phyloP scores from a whole-genome alignment of 1,140 invertebrate species.

The Caerostris extrusa region DNA sequence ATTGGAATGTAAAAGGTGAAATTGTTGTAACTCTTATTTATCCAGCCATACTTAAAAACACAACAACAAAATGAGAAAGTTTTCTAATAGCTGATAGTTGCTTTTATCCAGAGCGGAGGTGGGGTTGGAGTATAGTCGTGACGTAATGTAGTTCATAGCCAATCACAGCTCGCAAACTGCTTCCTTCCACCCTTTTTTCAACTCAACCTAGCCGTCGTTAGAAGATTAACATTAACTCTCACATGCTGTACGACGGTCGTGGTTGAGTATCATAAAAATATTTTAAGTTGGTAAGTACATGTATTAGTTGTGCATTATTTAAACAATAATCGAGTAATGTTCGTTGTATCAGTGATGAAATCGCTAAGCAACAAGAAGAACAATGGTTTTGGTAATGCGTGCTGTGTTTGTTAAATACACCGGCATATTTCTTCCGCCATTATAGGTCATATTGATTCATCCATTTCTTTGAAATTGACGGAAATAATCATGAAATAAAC shows the following conservation, averaged over 20 bases:
- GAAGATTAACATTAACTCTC: conserved; percentile 40
- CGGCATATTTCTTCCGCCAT: conserved; percentile 61
- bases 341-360: neutral
- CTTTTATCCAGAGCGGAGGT: neutral
- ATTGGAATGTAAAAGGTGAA: too few species aligned
- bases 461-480: neutral
- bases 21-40: too few species aligned
- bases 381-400: conserved; percentile 44
- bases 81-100: too few species aligned
- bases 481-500: neutral
- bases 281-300: conserved; percentile 19
- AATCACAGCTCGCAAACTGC: conserved; percentile 7
- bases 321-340: too few species aligned
- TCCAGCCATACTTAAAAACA: too few species aligned
- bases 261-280: neutral
- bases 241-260: conserved; percentile 53
- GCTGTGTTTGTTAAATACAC: conserved; percentile 24
- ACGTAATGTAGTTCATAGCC: conserved; percentile 60
- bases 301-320: neutral
- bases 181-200: conserved; percentile 72
- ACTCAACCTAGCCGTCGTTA: conserved; percentile 19
- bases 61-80: too few species aligned
- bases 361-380: neutral
- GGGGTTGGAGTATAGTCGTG: conserved; percentile 26
- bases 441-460: neutral